phyloP scores from a whole-genome alignment of 2,888 invertebrate genomes.

The Yponomeuta malinellus region DNA sequence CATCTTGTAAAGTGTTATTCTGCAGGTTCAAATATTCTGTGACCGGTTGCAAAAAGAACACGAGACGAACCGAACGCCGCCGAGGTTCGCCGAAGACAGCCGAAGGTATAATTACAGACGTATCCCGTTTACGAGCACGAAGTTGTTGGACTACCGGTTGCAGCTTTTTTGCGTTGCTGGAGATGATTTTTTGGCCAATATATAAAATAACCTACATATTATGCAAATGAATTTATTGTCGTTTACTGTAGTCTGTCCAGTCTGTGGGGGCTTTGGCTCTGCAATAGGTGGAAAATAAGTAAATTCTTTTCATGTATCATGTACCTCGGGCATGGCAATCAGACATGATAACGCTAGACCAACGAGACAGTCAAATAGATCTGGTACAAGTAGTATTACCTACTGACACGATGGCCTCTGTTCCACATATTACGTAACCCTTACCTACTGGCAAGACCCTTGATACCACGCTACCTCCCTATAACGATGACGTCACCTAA shows the following conservation, averaged over 20 bases:
- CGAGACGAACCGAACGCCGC: constrained; percentile 32
- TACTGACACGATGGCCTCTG: background rate
- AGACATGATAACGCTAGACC: no score
- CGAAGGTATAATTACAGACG: constrained; percentile 21
- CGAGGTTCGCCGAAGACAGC: constrained; percentile 37
- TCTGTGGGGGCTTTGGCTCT: no score
- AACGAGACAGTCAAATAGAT: no score
- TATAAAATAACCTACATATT: no score
- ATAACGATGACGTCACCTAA: background rate
- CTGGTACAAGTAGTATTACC: no score
- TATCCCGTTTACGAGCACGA: background rate
- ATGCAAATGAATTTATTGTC: no score
- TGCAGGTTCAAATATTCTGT: background rate
- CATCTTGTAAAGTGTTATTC: background rate
- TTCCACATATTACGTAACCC: background rate
- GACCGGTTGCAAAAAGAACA: constrained; percentile 38
- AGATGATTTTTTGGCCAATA: background rate
- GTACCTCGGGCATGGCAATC: no score
- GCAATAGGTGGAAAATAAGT: no score
- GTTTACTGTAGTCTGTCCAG: no score
- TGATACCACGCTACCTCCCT: background rate
- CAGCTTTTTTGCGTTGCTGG: background rate
- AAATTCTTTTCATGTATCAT: no score
- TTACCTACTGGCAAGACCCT: background rate
- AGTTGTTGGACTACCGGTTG: background rate